Percentiles rank a stretch among this genome's conserved stretches.
Evolutionary conservation across 2,797 vertebrate species (phyloP).

Genomic region (Gastrophryne carolinensis): DNA sequence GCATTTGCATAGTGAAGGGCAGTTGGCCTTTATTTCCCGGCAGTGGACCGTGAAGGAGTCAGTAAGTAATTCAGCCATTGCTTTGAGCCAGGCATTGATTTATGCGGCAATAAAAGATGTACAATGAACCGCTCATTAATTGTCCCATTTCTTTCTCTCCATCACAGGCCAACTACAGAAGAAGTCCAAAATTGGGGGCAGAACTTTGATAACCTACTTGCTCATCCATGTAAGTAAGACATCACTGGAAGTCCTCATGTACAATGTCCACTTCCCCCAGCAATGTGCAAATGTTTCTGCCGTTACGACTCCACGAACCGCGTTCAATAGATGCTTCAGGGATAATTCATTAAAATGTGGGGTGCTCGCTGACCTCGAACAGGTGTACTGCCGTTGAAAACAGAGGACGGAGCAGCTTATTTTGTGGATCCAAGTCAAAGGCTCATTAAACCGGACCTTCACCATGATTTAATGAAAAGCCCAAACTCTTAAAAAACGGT

Average conservation of each 20-base stretch:
- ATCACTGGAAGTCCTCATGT: background rate
- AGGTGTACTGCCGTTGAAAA: too few relatives aligned
- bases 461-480: too few relatives aligned
- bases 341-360: too few relatives aligned
- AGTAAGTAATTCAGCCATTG: background rate
- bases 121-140: background rate
- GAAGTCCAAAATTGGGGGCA: constrained; percentile 72
- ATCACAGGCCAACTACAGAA: constrained; percentile 58
- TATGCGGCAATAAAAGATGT: background rate
- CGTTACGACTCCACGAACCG: too few relatives aligned
- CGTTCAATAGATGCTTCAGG: too few relatives aligned
- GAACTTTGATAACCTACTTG: constrained; percentile 69
- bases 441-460: too few relatives aligned
- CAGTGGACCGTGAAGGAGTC: background rate
- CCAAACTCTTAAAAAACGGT: too few relatives aligned
- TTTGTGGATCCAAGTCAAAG: too few relatives aligned
- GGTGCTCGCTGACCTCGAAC: too few relatives aligned
- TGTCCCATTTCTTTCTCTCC: background rate
- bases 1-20: background rate
- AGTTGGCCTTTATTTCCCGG: background rate
- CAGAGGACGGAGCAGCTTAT: too few relatives aligned
- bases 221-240: constrained; percentile 69
- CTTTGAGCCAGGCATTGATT: background rate
- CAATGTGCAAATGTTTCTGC: too few relatives aligned
- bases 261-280: too few relatives aligned